Base-by-base conservation (phyloP, 2,113 vertebrate genomes). In the Electrona antarctica region DNA sequence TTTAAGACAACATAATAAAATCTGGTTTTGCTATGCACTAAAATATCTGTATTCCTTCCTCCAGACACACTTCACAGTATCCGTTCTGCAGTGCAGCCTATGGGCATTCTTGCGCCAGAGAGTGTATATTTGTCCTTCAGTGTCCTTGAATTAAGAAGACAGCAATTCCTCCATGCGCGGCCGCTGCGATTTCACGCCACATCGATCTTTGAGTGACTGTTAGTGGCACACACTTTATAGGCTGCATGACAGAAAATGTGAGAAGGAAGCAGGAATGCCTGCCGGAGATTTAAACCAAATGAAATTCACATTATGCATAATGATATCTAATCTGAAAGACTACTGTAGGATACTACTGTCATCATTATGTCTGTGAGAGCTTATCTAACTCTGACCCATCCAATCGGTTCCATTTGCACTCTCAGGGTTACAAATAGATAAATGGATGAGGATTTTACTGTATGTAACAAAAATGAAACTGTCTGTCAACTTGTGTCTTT, bases 401-500 rank as follows among this genome's bases (percentile, higher is more conserved):
- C 21, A 21, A 21, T 21, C 21, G 21, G 21, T 21, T 21, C 21
- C 21, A 21, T 21, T 21, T 21, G 21, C 21, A 21, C 21, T 21
- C 21, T 21, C 21, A n/a, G 21, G 21, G 21, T 21, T 21, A 21
- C 21, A 21, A 21, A 21, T 21, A 21, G 21, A 21, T 21, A 21
- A 21, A 21, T 21, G 21, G 21, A 21, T 21, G 21, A 21, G 5
- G 33, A 41, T 41, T 41, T 41, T 41, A 41, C 33, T 6, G 33
- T 41, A 21, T 21, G 33, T 41, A 41, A 41, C 33, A 41, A 41
- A 41, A 41, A 3, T 4, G 33, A 41, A 41, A 41, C 33, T 41
- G 33, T 0, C 6, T 64, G 72, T 77, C 50, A 73, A 33, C 1
- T 54, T 33, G 2, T 85, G 59, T 88, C 59, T 90, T 90, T 68